Base-by-base conservation (phyloP, 2,113 vertebrate species). In the Scytalopus superciliaris region DNA sequence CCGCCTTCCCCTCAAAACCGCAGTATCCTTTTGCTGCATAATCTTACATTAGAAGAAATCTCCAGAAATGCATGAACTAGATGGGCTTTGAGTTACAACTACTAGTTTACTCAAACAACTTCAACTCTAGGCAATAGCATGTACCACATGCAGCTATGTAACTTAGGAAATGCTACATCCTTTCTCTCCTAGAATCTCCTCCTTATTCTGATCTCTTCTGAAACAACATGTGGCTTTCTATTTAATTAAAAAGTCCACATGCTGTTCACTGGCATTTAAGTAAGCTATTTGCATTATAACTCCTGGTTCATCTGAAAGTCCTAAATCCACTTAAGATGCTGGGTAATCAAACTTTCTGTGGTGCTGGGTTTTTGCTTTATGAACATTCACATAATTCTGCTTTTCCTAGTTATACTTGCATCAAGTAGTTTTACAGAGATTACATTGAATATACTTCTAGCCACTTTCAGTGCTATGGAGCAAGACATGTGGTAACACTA, bases 141-240 rank as follows among this genome's bases (percentile, higher is more conserved):
- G 3, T 35, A 42, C 5, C 4, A 84, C 15, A 66, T 0, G 0
- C 0, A 0, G 19, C 33, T 55, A 55, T 1, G 6, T 28, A 45
- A 31, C 47, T 19, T 18, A 35, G 24, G 17, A 88, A 84, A 84
- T 31, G 4, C 4, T 14, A 66, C 7, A 21, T 87, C 31, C n/a
- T 45, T 75, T 53, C 37, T 66, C 11, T 83, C 30, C 30, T 42
- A 4, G 8, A 63, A 35, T 6, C 2, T 5, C 25, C 47, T 52
- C 19, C 42, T 6, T 66, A 45, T 19, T 79, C n/a, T 59, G 67
- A 67, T 15, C 21, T 57, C 62, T 74, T 70, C 19, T 53, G 56
- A 94, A 90, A 75, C 24, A 11, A 64, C 10, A 49, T 4, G 7
- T 27, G 18, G 18, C 45, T 80, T 87, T 50, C 45, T n/a, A 3